A percentile compares a stretch with the other conserved stretches of the same genome.
Conservation (phyloP, 2,888 invertebrate species). For the Coleophora flavipennella region DNA sequence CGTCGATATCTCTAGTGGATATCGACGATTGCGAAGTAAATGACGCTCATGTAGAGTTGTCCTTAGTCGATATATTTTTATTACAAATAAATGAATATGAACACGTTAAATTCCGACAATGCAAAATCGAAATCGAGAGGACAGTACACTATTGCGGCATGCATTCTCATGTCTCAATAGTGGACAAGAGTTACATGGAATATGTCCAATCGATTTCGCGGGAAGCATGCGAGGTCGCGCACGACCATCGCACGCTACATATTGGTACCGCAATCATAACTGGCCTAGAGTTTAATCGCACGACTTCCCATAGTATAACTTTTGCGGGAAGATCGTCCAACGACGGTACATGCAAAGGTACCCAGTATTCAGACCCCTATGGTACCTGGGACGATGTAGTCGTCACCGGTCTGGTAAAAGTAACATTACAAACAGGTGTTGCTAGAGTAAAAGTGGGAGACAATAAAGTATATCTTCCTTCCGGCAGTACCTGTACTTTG, state of each 20-base stretch:
- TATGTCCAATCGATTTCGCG: background rate
- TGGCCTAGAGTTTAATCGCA: background rate
- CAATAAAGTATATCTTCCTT: too few relatives aligned
- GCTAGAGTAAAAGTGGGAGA: too few relatives aligned
- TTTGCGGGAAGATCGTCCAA: background rate
- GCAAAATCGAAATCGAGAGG: background rate
- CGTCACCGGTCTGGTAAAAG: background rate
- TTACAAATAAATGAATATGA: background rate
- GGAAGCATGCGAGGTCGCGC: background rate
- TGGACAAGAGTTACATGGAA: background rate
- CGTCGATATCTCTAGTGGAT: background rate
- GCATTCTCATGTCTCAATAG: background rate
- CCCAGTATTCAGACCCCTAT: background rate
- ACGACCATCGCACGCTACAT: background rate
- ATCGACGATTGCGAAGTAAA: background rate
- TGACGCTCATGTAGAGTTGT: background rate
- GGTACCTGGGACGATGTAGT: background rate
- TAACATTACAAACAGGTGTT: background rate
- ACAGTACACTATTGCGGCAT: background rate
- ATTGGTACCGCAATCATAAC: background rate
- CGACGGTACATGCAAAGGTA: background rate
- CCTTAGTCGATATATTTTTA: background rate
- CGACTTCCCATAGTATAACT: background rate
- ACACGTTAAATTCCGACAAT: background rate
- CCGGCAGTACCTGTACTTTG: background rate